These are phyloP conservation scores for Clostera curtula DNA, from an alignment of 2,888 invertebrate genomes.

Conservation along the genomic window DNA sequence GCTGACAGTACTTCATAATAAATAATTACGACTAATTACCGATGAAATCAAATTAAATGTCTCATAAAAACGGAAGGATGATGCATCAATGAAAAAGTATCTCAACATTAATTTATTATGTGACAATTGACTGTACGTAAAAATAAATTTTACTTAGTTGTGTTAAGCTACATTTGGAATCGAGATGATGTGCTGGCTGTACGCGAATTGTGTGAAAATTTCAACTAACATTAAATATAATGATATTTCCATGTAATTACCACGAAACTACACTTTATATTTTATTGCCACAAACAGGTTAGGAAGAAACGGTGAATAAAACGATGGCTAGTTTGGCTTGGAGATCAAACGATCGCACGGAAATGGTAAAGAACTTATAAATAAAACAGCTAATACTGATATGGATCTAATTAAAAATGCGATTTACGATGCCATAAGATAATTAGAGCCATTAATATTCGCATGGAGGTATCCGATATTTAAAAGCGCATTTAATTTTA, in stretches of 20 bases:
- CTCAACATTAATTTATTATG: no score
- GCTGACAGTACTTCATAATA: slow-evolving; percentile 10
- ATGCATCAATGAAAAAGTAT: slow-evolving; percentile 17
- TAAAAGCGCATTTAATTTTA: slow-evolving; percentile 5
- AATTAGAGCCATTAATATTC: slow-evolving; percentile 30
- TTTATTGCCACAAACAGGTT: slow-evolving; percentile 12
- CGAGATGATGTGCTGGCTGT: no score
- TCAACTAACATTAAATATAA: slow-evolving; percentile 12
- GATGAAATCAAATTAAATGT: slow-evolving; percentile 22
- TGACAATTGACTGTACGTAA: no score
- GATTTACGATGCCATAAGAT: slow-evolving; percentile 35
- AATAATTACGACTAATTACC: slow-evolving; percentile 22
- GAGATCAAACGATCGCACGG: slow-evolving; percentile 42
- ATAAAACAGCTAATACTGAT: slow-evolving; percentile 31
- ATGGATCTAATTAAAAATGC: slow-evolving; percentile 32
- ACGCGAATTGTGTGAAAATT: slow-evolving; percentile 18
- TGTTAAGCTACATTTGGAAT: no score
- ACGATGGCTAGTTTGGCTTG: slow-evolving; percentile 29
- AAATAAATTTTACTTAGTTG: no score
- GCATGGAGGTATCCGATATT: slow-evolving; percentile 11
- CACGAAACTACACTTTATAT: slow-evolving; percentile 17
- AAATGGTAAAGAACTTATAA: slow-evolving; percentile 33
- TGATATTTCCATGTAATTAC: slow-evolving; percentile 18
- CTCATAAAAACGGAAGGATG: slow-evolving; percentile 15
- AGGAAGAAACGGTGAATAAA: slow-evolving; percentile 26